These are phyloP conservation scores for Ictidomys tridecemlineatus DNA, from an alignment of 2,113 vertebrate species.

Conservation along the genomic window DNA sequence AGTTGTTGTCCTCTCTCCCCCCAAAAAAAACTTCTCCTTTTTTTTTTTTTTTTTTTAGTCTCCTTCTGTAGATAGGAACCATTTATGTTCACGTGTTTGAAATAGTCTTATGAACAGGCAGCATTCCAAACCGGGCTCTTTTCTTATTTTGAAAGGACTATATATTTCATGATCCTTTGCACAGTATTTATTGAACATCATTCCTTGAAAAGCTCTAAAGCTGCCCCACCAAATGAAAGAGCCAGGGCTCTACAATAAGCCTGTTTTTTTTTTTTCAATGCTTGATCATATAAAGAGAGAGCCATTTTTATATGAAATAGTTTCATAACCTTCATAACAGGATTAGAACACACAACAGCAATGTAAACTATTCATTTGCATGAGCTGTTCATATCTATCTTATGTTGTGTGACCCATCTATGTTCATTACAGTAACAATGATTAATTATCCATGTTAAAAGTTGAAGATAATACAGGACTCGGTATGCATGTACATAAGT, in stretches of 20 bases:
- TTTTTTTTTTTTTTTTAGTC: neutral
- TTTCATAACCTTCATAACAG: neutral
- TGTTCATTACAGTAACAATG: slow-evolving; percentile 51
- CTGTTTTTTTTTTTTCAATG: neutral
- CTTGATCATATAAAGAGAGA: slow-evolving; percentile 62
- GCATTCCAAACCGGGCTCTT: slow-evolving; percentile 8
- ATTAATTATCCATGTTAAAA: neutral
- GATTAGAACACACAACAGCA: slow-evolving; percentile 42
- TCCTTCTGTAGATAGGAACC: slow-evolving; percentile 12
- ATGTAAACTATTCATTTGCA: slow-evolving; percentile 50
- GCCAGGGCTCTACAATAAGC: neutral
- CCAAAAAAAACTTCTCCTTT: neutral
- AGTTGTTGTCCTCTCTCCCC: neutral
- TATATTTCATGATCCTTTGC: neutral
- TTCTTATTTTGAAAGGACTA: neutral
- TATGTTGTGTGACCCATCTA: slow-evolving; percentile 58
- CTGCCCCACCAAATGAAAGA: slow-evolving; percentile 22
- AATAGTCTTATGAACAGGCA: slow-evolving; percentile 31
- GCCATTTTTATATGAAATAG: slow-evolving; percentile 60
- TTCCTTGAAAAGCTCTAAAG: slow-evolving; percentile 60
- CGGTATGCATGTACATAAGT: neutral
- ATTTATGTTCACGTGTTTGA: slow-evolving; percentile 48
- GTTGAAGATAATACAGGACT: neutral
- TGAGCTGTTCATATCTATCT: slow-evolving; percentile 46
- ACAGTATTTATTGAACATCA: neutral